Evolutionary conservation across 2,888 invertebrate genomes (phyloP), one percentile per base, ranked within the genome.

Genomic region (Phyllotreta cruciferae): DNA sequence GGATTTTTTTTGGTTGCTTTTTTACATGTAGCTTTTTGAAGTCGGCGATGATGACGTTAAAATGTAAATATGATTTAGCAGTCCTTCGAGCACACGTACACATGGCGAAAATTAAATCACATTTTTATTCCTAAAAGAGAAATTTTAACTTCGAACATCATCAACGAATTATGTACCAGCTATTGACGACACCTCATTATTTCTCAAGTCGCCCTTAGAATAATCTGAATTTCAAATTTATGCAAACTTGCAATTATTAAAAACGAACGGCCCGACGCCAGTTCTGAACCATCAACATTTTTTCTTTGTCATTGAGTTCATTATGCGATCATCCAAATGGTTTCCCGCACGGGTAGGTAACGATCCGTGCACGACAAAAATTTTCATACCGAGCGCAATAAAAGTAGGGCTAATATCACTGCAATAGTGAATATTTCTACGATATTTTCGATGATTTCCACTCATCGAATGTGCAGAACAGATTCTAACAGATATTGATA

Each of bases 171-270:
- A 24, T 24, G 24, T 24, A 24, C 24, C 24, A 24, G 9, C 42
- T 7, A 42, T 42, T 11, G 10, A 24, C 24, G 24, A 24, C 4
- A 24, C 13, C 10, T 34, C 42, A 41, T 55, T 34, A 42, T 55
- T 24, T 42, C 54, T 39, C 34, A 9, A 55, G 7, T 54, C n/a
- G 6, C 38, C 36, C 24, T 41, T 55, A 34, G 4, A 55, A 41
- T 55, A 34, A 41, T 55, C 41, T 55, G 54, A 55, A 55, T 41
- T 55, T 55, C 54, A 55, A 55, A 55, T 55, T 55, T 24, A 55
- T 55, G 54, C 54, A 42, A 39, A 55, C 34, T 34, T 34, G 14
- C 34, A 55, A 41, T 55, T 55, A 55, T 55, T 24, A 42, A 55
- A 42, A 55, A 41, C 34, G 24, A 34, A 24, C 24, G 34, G 34